A percentile compares a stretch with the other conserved stretches of the same genome.
Evolutionary conservation across 2,888 invertebrate species (phyloP).

Genomic region (Volucella bombylans): DNA sequence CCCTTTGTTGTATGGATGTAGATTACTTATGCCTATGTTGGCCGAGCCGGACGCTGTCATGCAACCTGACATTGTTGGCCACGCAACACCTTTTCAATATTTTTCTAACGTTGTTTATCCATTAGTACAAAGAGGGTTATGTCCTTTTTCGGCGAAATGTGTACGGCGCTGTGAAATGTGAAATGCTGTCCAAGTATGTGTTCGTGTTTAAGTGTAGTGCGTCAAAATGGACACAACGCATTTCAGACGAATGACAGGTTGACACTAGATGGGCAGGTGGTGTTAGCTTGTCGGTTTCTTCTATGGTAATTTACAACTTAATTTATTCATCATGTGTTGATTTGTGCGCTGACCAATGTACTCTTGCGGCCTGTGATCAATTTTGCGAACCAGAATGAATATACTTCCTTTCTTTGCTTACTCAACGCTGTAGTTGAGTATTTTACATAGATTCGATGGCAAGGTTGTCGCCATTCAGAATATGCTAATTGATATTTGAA

Average conservation of each 20-base stretch:
- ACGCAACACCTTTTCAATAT: conserved; percentile 56
- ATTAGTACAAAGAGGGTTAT: conserved; percentile 69
- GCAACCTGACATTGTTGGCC: conserved; percentile 57
- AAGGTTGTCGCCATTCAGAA: no score
- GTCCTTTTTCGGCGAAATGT: conserved; percentile 37
- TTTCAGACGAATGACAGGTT: conserved; percentile 64
- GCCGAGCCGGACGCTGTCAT: conserved; percentile 60
- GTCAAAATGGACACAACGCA: conserved; percentile 69
- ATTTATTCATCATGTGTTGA: conserved; percentile 63
- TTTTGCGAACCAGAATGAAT: conserved; percentile 3
- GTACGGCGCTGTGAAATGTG: conserved; percentile 19
- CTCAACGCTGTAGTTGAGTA: no score
- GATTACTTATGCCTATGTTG: conserved; percentile 55
- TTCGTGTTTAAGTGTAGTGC: conserved; percentile 23
- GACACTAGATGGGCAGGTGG: conserved; percentile 67
- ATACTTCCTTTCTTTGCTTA: no score
- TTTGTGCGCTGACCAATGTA: conserved; percentile 12
- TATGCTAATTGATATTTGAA: no score
- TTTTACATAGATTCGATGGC: no score
- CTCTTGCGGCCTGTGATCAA: conserved; percentile 25
- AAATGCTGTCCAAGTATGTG: conserved; percentile 14
- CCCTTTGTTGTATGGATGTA: conserved; percentile 51
- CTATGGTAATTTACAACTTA: conserved; percentile 40
- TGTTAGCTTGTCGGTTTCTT: conserved; percentile 35
- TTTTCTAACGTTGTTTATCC: conserved; percentile 57